A percentile compares a stretch with the other conserved stretches of the same genome.
These are phyloP conservation scores for Betta splendens DNA, from an alignment of 2,797 vertebrate genomes.

Conservation along the genomic window DNA sequence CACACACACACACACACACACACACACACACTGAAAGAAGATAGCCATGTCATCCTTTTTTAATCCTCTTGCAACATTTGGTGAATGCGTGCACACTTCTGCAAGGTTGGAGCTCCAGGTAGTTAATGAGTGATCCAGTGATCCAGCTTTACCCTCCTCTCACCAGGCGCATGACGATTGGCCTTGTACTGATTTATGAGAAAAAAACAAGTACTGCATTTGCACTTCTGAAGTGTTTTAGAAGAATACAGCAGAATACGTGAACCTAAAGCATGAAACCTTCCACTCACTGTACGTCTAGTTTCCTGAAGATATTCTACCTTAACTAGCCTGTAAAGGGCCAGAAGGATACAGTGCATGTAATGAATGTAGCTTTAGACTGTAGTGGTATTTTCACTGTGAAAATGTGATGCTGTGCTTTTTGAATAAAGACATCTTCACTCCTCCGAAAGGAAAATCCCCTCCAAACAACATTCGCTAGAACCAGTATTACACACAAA, in stretches of 20 bases:
- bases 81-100: slow-evolving; percentile 5
- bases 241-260: neutral
- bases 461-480: too few relatives aligned
- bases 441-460: too few relatives aligned
- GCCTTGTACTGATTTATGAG: slow-evolving; percentile 18
- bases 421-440: too few relatives aligned
- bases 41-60: too few relatives aligned
- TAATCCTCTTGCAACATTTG: slow-evolving; percentile 21
- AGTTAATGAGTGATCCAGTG: slow-evolving; percentile 24
- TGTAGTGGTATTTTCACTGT: neutral
- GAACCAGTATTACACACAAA: too few relatives aligned
- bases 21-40: slow-evolving; percentile 46
- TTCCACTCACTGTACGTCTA: too few relatives aligned
- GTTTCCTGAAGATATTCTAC: too few relatives aligned
- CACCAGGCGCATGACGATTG: slow-evolving; percentile 32
- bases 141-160: slow-evolving; percentile 22
- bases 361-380: neutral
- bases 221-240: slow-evolving; percentile 8
- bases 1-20: too few relatives aligned
- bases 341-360: neutral
- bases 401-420: too few relatives aligned
- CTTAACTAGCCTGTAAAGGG: too few relatives aligned
- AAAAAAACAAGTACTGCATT: neutral
- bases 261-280: neutral
- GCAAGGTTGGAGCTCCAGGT: slow-evolving; percentile 6